Evolutionary conservation across 2,113 vertebrate species (phyloP), one percentile per base, ranked within the genome.

Genomic region (Panthera leo): DNA sequence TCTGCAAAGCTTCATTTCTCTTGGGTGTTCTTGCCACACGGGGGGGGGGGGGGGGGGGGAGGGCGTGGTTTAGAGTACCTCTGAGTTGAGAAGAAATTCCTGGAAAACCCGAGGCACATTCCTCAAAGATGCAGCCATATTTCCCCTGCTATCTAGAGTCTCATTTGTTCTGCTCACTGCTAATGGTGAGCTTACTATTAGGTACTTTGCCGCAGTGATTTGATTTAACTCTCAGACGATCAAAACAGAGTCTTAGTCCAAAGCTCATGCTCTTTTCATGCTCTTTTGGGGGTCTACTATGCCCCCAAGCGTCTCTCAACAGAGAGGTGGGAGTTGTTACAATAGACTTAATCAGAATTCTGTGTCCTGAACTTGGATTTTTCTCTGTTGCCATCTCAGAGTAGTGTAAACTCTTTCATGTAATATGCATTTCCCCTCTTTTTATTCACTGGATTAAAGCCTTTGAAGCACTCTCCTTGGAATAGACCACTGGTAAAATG

Each of bases 11-110:
- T 34, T 92, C 39, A 4, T 84, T 71, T 89, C 89, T 85, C 68
- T 23, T 65, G 95, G 93, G 82, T 95, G 48, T 91, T 95, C 89
- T 73, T 90, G 70, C 83, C 51, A 73, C 86, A 93, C 73, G 58
- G 16, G 53, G 68, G 27, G 55, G n/a, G 34, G 19, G 63, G 73
- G 61, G 36, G 2, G 42, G 1, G 23, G 42, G 78, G 63, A 39
- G n/a, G 34, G 19, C 48, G 68, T 53, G 53, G 55, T 53, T 92
- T 83, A 63, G 13, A 71, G 51, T 42, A 73, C 34, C 83, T 85
- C 89, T 48, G 67, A 75, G 71, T n/a, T 29, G 42, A 85, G 80
- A 76, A 85, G 61, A 51, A 87, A 48, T 94, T 89, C 71, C 86
- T 91, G 45, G 75, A 61, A 96, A 87, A 67, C 34, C 36, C 1